Evolutionary conservation across 1,140 invertebrate genomes (phyloP), one percentile per base, ranked within the genome.

Genomic region (Bombus breviceps): DNA sequence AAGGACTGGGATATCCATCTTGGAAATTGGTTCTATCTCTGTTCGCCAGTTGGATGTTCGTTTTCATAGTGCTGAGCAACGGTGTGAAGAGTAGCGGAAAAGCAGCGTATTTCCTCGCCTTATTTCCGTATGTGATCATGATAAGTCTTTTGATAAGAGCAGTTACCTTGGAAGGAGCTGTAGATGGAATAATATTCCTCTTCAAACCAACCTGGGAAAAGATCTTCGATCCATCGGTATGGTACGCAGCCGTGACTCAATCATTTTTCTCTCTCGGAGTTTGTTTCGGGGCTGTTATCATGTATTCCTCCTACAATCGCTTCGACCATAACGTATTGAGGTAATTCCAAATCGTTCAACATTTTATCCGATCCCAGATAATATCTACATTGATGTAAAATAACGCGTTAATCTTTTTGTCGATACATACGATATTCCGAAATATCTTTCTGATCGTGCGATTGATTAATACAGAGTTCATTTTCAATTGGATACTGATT

Each of bases 41-140:
- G 12, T 93, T 98, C 15, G 95, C 96, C 18, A 96, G 97, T 0
- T 98, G 98, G 98, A 83, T 97, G 43, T 94, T 97, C 13, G 97
- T 98, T 53, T 98, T 97, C 92, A 90, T 97, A 62, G 97, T 98
- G 75, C 96, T 98, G 37, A 96, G 97, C 68, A 97, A 96, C 91
- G 98, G 98, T 57, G 97, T 98, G 0, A 96, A 97, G 92, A 97
- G 97, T 90, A 97, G 96, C 0, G 97, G 97, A 66, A 97, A 97
- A 93, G 97, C 96, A 0, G 96, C 97, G 2, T 98, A 98, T 91
- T 98, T 98, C 92, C 96, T 98, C 2, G 98, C 98, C 0, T 92
- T 98, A 1, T 98, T 98, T 91, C 98, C 98, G 3, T 98, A 98
- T 91, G 96, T 98, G 1, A 96, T 98, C 34, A 96, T 98, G 91